Base-by-base conservation (phyloP, 2,797 vertebrate species). In the Megalops cyprinoides region DNA sequence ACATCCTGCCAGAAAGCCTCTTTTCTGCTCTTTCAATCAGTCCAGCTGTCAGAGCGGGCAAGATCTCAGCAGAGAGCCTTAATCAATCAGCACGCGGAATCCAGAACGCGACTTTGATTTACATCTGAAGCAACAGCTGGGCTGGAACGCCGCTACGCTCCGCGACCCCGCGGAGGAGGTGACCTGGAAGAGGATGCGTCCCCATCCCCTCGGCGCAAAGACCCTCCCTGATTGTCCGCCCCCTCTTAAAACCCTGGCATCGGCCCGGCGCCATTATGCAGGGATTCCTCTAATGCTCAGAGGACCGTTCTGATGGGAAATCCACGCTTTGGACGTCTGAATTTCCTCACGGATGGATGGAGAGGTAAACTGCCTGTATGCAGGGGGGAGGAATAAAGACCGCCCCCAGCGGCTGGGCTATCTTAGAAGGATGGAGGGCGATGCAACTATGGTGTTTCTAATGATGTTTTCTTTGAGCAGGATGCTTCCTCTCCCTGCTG, bases 131-230 rank as follows among this genome's bases (percentile, higher is more conserved):
- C 78, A 86, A 81, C 60, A 85, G 76, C 67, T 69, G 74, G 53
- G 73, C 48, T 39, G 77, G 79, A 79, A 79, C 55, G 56, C 25
- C 53, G n/a, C 79, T 51, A 28, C 23, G n/a, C 7, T 46, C 53
- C 44, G 34, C 28, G 44, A 25, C 31, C 44, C 79, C 28, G 34
- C 56, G 56, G 69, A 42, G 31, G 62, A 83, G 79, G 74, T 87
- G 85, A 86, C 85, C 86, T 86, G 83, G 82, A 88, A 87, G 86
- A 60, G 73, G 69, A 15, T 15, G 18, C 51, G 12, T 25, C 67
- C 25, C 42, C 60, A 56, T 37, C 28, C 39, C 23, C 18, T 34
- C 28, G 42, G 25, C 80, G 79, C 81, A 82, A 31, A 67, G 74
- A 80, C 83, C 79, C 80, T 79, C 85, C 51, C 79, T 49, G 46